Conservation (phyloP, 2,797 vertebrate species). For the Phoebastria nigripes region DNA sequence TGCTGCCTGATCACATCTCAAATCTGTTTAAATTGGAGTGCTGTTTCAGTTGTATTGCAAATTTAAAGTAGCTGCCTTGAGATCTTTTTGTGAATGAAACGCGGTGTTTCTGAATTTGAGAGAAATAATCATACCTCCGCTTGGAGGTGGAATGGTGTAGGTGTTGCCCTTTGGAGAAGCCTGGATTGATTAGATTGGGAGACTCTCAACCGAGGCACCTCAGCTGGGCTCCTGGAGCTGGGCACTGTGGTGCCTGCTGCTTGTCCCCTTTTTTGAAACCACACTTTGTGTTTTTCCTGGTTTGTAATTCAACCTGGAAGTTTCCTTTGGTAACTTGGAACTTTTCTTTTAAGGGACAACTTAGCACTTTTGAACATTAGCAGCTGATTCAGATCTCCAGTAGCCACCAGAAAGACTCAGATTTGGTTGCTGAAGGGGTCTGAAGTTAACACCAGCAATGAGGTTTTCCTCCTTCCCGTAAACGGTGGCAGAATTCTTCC, state of each 20-base stretch:
- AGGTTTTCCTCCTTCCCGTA: background rate
- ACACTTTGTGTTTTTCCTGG: background rate
- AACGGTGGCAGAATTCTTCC: background rate
- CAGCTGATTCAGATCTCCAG: background rate
- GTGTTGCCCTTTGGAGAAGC: background rate
- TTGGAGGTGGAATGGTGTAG: background rate
- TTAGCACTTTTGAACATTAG: background rate
- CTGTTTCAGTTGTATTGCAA: background rate
- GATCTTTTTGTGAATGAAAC: background rate
- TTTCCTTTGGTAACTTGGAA: background rate
- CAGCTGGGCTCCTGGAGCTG: background rate
- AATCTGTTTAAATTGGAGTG: background rate
- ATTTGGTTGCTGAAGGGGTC: background rate
- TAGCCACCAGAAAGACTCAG: background rate
- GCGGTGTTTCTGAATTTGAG: background rate
- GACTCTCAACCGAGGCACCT: accelerated
- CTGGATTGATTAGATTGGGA: background rate
- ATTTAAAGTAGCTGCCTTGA: background rate
- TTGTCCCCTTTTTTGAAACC: background rate
- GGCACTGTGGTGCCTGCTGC: background rate
- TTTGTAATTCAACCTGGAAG: background rate
- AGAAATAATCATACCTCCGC: background rate
- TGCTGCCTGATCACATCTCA: slow-evolving; percentile 6
- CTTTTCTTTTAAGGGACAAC: background rate
- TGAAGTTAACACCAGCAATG: background rate